Evolutionary conservation across 1,140 invertebrate genomes (phyloP), one percentile per base, ranked within the genome.

Genomic region (Drosophila pandora): DNA sequence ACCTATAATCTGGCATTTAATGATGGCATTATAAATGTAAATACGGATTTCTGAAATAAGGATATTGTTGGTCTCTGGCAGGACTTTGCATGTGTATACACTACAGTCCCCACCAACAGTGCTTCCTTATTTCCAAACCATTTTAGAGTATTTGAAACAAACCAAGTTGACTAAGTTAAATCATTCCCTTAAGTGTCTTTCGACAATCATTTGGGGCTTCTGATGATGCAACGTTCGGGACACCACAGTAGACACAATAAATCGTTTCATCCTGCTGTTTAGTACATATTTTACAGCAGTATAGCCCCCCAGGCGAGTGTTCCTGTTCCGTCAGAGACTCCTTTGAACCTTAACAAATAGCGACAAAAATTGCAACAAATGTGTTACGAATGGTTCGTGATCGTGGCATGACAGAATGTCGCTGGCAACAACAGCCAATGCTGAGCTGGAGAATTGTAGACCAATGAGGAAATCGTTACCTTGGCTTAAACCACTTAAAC

Each of bases 301-400:
- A 48, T 48, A 77, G 63, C 63, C 64, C 58, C 53, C 56, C 55
- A 58, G 45, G 58, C 34, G 10, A 34, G 39, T 22, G 47, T 57
- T 28, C 23, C 47, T 55, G 77, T 60, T 50, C 61, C 47, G 25
- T 56, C 80, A 81, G 82, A 65, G 82, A 65, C 78, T 79, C 77
- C 12, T 45, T 71, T 87, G 70, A 87, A 87, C 82, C 82, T 72
- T 87, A 87, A 87, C 82, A 87, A 87, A 87, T 87, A 87, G 82
- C 82, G 82, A 87, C 82, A 83, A 87, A 87, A 87, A 87, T 87
- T 87, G 82, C 82, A 87, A 87, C 82, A 87, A 87, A 87, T 87
- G 82, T 87, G 82, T 87, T 87, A 87, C 82, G 82, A 87, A 87
- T 87, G 78, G 59, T 87, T 87, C 82, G 82, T 87, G 82, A 87